Percentiles rank a stretch among this genome's conserved stretches.
These are phyloP conservation scores for Tragopan temminckii DNA, from an alignment of 2,797 vertebrate species.

Conservation along the genomic window DNA sequence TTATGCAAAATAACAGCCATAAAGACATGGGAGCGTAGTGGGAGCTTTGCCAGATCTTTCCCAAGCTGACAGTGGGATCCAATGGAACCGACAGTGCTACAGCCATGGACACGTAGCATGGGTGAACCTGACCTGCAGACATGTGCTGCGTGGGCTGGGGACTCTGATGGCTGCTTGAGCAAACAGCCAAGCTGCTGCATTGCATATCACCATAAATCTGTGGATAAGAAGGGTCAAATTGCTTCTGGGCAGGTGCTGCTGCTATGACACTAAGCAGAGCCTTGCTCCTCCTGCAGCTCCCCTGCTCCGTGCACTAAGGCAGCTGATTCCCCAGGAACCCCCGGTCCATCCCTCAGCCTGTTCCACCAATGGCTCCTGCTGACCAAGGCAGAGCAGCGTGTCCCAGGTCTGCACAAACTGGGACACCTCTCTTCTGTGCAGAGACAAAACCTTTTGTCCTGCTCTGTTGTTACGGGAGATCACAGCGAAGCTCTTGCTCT, in stretches of 20 bases:
- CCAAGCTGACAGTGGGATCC: neutral
- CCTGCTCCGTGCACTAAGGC: rapidly evolving
- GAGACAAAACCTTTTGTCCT: neutral
- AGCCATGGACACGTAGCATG: rapidly evolving
- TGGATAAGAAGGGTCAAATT: neutral
- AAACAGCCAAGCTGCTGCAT: neutral
- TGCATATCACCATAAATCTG: rapidly evolving
- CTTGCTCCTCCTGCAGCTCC: neutral
- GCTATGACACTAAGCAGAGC: neutral
- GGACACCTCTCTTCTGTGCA: neutral
- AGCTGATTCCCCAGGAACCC: neutral
- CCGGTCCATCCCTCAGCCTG: neutral
- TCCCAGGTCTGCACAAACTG: neutral
- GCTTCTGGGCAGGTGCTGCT: neutral
- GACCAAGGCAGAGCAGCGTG: rapidly evolving
- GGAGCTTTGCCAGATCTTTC: neutral
- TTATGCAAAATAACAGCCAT: neutral
- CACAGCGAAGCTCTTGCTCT: neutral
- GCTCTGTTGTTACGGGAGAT: rapidly evolving
- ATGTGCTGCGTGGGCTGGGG: neutral
- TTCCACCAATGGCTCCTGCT: neutral
- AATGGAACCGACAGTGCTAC: neutral
- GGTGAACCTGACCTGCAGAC: rapidly evolving
- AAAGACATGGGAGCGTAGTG: neutral
- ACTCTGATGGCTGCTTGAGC: neutral